Evolutionary conservation across 2,888 invertebrate species (phyloP), one percentile per base, ranked within the genome.

Genomic region (Neoscelio sp.): DNA sequence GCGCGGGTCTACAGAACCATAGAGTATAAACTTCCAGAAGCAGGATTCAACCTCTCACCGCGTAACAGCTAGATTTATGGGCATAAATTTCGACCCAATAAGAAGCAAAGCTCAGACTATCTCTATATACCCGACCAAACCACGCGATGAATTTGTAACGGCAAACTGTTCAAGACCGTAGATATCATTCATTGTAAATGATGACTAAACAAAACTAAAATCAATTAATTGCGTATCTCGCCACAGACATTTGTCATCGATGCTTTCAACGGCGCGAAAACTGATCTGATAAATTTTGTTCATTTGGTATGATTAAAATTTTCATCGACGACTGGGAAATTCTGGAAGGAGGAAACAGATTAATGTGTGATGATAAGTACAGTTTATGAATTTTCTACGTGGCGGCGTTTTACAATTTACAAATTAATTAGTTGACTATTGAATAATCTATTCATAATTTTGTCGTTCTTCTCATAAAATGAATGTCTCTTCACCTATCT

Each of bases 1-100:
- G 68, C 50, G 42, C 28, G 44, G 26, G 48, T 68, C 52, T 80
- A 58, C 62, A 70, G 77, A 64, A 68, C 73, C 73, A 60, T 64
- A 46, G n/a, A n/a, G 76, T 76, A 80, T 80, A 80, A 87, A 87
- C 83, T 84, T 87, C 77, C 75, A 79, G 75, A 62, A 82, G 83
- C 82, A 86, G 84, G 83, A 83, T 82, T 84, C 85, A 82, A 83
- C 84, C 85, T 87, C 87, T 87, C 85, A 71, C 82, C 85, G 82
- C 74, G 81, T 82, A 83, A 80, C 82, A 77, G 73, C 78, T 84
- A 84, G 83, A 87, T 86, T 87, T 87, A 87, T 85, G 85, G 80
- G 80, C 83, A 84, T 84, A 85, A 87, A 88, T 88, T 87, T 84
- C 84, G 82, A 79, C 71, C 80, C 80, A 80, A 80, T 80, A 80